A percentile compares a stretch with the other conserved stretches of the same genome.
Conservation (phyloP, 2,113 vertebrate genomes). For the Tychaedon coryphoeus region DNA sequence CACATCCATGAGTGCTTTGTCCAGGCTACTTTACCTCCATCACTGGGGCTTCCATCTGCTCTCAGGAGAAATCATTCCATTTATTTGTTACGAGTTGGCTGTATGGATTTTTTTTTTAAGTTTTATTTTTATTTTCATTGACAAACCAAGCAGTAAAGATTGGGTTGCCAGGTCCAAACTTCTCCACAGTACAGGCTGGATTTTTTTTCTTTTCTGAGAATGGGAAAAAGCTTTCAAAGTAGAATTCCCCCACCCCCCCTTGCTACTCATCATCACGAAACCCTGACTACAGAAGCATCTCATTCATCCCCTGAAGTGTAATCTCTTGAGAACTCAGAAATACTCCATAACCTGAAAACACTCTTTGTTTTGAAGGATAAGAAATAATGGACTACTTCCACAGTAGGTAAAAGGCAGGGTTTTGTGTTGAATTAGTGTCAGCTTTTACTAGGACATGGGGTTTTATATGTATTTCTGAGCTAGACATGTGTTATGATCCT, state of each 20-base stretch:
- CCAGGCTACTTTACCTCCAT: conserved; percentile 35
- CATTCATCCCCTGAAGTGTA: conserved; percentile 19
- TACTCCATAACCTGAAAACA: conserved; percentile 5
- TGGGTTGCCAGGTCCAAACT: background rate
- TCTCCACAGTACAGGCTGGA: background rate
- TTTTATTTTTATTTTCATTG: conserved; percentile 67
- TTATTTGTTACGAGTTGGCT: conserved; percentile 40
- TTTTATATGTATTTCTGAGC: conserved; percentile 6
- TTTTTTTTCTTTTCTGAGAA: background rate
- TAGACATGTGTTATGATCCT: conserved; percentile 1
- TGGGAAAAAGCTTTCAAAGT: conserved; percentile 19
- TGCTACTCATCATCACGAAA: background rate
- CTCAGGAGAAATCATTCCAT: conserved; percentile 51
- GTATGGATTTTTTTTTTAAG: conserved; percentile 56
- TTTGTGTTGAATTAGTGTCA: conserved; percentile 40
- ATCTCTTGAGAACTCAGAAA: conserved; percentile 37
- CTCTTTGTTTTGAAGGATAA: conserved; percentile 36
- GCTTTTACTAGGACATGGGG: conserved; percentile 7
- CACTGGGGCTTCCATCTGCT: background rate
- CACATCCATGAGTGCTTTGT: conserved; percentile 43
- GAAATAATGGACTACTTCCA: conserved; percentile 34
- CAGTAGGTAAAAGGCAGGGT: background rate
- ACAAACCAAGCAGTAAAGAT: conserved; percentile 53
- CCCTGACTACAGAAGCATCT: background rate
- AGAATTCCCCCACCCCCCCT: background rate